Evolutionary conservation across 2,797 vertebrate genomes (phyloP).

Genomic region (Vultur gryphus): DNA sequence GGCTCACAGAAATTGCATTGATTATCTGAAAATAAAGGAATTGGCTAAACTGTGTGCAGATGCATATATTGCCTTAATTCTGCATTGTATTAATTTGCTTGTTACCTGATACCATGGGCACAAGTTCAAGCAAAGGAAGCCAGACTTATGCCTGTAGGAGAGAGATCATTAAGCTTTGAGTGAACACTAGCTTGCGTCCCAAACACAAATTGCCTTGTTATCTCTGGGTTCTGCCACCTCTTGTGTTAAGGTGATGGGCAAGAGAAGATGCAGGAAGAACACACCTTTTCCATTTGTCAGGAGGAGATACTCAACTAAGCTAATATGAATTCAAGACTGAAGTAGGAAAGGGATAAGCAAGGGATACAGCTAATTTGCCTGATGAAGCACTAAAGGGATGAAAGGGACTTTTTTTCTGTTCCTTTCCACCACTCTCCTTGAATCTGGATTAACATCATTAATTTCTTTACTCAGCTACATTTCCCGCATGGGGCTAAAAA

Average conservation of each 20-base stretch:
- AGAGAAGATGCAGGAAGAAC: not conserved
- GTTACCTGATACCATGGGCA: not conserved
- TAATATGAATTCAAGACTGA: not conserved
- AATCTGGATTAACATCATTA: constrained; percentile 28
- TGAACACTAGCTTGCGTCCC: not conserved
- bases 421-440: not conserved
- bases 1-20: not conserved
- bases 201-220: not conserved
- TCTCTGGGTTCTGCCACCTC: not conserved
- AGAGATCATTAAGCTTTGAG: not conserved
- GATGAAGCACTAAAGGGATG: not conserved
- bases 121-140: not conserved
- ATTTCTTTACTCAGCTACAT: not conserved
- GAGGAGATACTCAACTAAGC: not conserved
- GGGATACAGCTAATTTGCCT: not conserved
- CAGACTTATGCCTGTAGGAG: not conserved
- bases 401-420: not conserved
- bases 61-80: not conserved
- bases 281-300: not conserved
- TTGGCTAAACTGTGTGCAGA: not conserved
- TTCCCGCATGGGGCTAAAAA: not conserved
- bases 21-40: not conserved
- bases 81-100: not conserved
- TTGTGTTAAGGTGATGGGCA: not conserved
- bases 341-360: not conserved